phyloP scores from a whole-genome alignment of 64 coral and sea anemone genomes.

The Stichodactyla mertensii region DNA sequence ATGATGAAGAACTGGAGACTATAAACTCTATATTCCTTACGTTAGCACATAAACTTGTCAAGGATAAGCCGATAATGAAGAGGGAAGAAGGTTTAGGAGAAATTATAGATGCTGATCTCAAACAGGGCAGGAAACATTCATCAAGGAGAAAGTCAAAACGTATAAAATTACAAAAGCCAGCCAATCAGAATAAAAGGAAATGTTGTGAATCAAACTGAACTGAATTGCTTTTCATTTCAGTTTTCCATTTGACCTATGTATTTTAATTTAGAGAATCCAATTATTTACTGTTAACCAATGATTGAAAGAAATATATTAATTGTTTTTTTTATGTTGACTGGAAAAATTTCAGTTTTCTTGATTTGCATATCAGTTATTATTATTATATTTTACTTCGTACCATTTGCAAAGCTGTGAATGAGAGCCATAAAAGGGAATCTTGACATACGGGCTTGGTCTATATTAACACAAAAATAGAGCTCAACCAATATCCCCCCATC shows the following conservation, averaged over 20 bases:
- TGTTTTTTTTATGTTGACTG: too few relatives aligned
- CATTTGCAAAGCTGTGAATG: too few relatives aligned
- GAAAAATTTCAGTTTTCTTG: too few relatives aligned
- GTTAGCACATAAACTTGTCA: constrained; percentile 69
- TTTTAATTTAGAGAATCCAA: too few relatives aligned
- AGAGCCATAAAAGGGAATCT: too few relatives aligned
- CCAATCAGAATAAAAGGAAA: constrained; percentile 11
- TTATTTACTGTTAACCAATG: too few relatives aligned
- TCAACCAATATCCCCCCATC: too few relatives aligned
- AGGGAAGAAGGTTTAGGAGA: background rate
- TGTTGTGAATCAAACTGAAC: constrained; percentile 37
- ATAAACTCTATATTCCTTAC: constrained; percentile 90
- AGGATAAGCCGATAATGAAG: constrained; percentile 75
- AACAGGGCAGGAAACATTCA: background rate
- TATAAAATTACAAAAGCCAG: constrained; percentile 23
- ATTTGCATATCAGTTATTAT: too few relatives aligned
- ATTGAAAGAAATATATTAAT: too few relatives aligned
- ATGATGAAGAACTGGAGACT: constrained; percentile 67
- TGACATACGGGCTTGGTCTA: too few relatives aligned
- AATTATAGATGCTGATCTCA: constrained; percentile 11
- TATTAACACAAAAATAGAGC: too few relatives aligned
- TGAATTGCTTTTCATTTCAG: background rate
- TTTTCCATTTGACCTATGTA: background rate
- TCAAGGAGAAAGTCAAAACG: constrained; percentile 29
- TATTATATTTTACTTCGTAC: too few relatives aligned